These are phyloP conservation scores for Entelurus aequoreus DNA, from an alignment of 2,113 vertebrate species.

Conservation along the genomic window DNA sequence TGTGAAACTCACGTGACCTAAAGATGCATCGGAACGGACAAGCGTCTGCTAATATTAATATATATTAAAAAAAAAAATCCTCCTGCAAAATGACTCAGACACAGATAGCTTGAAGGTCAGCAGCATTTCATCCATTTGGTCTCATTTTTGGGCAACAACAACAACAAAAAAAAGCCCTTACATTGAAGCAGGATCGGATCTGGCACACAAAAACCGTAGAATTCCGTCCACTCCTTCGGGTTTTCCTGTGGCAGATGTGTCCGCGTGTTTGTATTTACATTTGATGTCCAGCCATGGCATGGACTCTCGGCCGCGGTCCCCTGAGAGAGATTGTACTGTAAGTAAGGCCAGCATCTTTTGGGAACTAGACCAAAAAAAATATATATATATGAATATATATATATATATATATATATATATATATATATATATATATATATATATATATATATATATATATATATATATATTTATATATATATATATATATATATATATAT, in stretches of 20 bases:
- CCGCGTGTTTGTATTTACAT: constrained; percentile 46
- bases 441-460: too few relatives aligned
- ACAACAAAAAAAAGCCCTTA: constrained; percentile 16
- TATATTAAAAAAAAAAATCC: too few relatives aligned
- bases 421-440: too few relatives aligned
- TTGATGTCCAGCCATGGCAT: constrained; percentile 52
- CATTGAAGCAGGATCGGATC: constrained; percentile 30
- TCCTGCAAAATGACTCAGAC: constrained; percentile 22
- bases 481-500: too few relatives aligned
- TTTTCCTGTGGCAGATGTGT: constrained; percentile 53
- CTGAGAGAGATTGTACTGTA: constrained; percentile 43
- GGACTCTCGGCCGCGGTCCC: constrained; percentile 44
- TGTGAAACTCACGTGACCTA: background rate
- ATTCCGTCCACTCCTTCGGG: constrained; percentile 33
- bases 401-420: too few relatives aligned
- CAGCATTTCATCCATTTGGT: constrained; percentile 30
- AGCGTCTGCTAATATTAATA: background rate
- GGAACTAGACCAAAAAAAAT: constrained; percentile 38
- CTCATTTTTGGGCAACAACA: constrained; percentile 32
- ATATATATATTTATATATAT: too few relatives aligned
- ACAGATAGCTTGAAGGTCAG: constrained; percentile 42
- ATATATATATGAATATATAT: too few relatives aligned
- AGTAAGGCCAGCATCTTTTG: constrained; percentile 54
- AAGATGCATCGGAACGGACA: background rate
- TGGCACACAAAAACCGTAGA: constrained; percentile 42